A percentile compares a stretch with the other conserved stretches of the same genome.
Conservation (phyloP, 2,113 vertebrate species). For the Trogon surrucura region DNA sequence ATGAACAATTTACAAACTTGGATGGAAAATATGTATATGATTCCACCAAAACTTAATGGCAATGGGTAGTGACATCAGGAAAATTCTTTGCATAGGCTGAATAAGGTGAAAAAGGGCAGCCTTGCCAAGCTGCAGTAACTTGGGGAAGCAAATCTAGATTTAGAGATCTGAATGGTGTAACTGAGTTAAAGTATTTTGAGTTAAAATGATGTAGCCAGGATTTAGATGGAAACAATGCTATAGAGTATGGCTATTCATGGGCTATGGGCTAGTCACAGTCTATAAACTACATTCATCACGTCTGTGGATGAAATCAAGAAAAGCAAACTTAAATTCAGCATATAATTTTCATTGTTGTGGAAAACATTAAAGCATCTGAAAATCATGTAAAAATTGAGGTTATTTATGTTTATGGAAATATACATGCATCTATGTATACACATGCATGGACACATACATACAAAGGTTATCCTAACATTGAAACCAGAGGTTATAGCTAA, state of each 20-base stretch:
- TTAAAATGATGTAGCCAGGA: not conserved
- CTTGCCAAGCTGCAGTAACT: not conserved
- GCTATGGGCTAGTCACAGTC: not conserved
- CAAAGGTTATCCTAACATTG: not conserved
- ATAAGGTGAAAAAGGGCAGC: not conserved
- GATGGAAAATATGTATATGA: not conserved
- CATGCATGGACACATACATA: not conserved
- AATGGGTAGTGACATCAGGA: not conserved
- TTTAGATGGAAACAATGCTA: not conserved
- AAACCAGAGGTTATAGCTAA: not conserved
- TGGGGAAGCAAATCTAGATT: not conserved
- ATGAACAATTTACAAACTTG: not conserved
- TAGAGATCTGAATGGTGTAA: not conserved
- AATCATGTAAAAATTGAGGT: not conserved
- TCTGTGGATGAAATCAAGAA: not conserved
- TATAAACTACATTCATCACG: not conserved
- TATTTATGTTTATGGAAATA: not conserved
- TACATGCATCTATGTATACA: not conserved
- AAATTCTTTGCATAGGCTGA: not conserved
- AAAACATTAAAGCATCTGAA: not conserved
- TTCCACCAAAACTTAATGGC: not conserved
- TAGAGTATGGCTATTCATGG: fast-evolving
- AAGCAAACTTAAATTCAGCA: not conserved
- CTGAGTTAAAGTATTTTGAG: not conserved
- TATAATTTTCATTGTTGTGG: not conserved